These are phyloP conservation scores for Whitmania pigra DNA, from an alignment of 1,140 invertebrate species.

Conservation along the genomic window DNA sequence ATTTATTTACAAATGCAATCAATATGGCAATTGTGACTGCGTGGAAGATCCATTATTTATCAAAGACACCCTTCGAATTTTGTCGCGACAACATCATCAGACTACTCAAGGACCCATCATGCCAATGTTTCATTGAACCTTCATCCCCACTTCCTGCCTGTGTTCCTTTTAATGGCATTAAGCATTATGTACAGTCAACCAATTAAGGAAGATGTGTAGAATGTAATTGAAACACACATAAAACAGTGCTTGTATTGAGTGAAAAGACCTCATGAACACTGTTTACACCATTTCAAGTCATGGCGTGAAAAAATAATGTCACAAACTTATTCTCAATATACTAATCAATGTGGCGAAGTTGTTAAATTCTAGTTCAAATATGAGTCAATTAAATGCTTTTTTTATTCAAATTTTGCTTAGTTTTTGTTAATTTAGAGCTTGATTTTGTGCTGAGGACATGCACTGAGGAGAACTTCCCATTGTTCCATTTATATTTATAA, in stretches of 20 bases:
- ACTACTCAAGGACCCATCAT: not conserved
- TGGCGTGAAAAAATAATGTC: no score
- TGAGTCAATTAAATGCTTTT: not conserved
- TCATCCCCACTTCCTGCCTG: not conserved
- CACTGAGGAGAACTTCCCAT: not conserved
- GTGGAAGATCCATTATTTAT: not conserved
- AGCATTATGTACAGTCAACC: not conserved
- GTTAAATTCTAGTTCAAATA: not conserved
- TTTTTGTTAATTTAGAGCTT: not conserved
- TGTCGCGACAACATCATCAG: not conserved
- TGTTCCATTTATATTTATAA: not conserved
- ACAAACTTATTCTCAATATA: not conserved
- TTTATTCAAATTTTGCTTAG: not conserved
- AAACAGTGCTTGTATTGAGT: no score
- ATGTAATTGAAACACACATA: not conserved
- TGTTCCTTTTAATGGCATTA: not conserved
- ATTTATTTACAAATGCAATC: constrained; percentile 1
- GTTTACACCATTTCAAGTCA: not conserved
- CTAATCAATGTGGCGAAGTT: not conserved
- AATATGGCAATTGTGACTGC: constrained; percentile 1
- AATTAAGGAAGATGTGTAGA: not conserved
- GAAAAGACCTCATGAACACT: not conserved
- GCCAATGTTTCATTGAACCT: not conserved
- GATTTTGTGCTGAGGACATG: not conserved
- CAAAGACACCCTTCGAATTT: not conserved